Conservation (phyloP, 2,797 vertebrate genomes). For the Acestrorhynchus altus region DNA sequence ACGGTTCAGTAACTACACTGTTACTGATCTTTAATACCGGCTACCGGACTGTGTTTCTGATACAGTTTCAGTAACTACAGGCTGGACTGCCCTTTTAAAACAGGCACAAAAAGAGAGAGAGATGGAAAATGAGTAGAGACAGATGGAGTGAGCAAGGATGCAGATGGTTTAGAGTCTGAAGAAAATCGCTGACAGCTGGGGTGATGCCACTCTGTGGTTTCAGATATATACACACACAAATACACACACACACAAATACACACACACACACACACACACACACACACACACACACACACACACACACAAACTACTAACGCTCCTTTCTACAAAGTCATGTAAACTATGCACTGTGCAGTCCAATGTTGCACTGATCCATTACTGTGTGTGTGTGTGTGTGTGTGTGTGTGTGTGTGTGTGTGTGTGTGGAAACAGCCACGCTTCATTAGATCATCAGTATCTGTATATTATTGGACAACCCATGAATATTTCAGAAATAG, state of each 20-base stretch:
- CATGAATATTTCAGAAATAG: too few species aligned
- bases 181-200: conserved; percentile 45
- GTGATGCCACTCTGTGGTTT: conserved; percentile 51
- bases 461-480: background rate
- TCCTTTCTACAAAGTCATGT: background rate
- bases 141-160: conserved; percentile 43
- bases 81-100: too few species aligned
- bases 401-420: background rate
- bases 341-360: background rate
- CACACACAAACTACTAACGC: background rate
- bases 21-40: too few species aligned
- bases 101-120: conserved; percentile 31
- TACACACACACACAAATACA: background rate
- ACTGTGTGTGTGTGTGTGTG: background rate
- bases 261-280: background rate
- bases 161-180: conserved; percentile 42
- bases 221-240: background rate
- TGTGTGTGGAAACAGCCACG: too few species aligned
- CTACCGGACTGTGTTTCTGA: too few species aligned
- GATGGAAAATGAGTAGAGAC: conserved; percentile 18
- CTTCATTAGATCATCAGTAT: background rate
- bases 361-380: background rate
- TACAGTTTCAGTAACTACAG: too few species aligned
- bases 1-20: too few species aligned
- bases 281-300: background rate